These are phyloP conservation scores for Scylla paramamosain DNA, from an alignment of 1,140 invertebrate genomes.

Conservation along the genomic window DNA sequence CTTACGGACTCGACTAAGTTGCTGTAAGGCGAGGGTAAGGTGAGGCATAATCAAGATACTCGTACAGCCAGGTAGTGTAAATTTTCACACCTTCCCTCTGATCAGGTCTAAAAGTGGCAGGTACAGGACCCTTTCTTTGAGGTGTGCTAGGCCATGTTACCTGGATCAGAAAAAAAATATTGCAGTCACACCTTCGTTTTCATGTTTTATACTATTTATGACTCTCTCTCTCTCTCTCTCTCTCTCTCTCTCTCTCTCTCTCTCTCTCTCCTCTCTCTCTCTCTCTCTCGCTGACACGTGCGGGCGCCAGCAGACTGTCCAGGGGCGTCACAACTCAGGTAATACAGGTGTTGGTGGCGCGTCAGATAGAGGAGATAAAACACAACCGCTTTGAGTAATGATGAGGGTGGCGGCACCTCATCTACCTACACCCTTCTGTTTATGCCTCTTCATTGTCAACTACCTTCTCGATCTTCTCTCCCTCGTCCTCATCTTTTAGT, in stretches of 20 bases:
- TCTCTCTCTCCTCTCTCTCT: neutral
- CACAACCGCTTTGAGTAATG: neutral
- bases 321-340: neutral
- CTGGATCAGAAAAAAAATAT: no score
- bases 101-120: no score
- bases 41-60: neutral
- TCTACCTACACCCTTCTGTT: neutral
- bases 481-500: neutral
- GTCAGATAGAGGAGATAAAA: neutral
- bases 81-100: no score
- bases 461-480: neutral
- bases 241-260: no score
- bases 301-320: neutral
- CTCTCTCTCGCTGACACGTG: neutral
- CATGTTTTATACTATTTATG: no score
- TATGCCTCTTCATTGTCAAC: no score
- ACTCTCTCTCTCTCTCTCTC: no score
- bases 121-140: neutral
- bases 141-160: neutral
- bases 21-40: neutral
- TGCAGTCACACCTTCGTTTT: no score
- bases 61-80: no score
- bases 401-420: neutral
- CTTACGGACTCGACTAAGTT: neutral
- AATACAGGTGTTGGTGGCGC: slow-evolving; percentile 7